Percentiles rank a stretch among this genome's conserved stretches.
Evolutionary conservation across 2,888 invertebrate species (phyloP).

Genomic region (Melanophora roralis): DNA sequence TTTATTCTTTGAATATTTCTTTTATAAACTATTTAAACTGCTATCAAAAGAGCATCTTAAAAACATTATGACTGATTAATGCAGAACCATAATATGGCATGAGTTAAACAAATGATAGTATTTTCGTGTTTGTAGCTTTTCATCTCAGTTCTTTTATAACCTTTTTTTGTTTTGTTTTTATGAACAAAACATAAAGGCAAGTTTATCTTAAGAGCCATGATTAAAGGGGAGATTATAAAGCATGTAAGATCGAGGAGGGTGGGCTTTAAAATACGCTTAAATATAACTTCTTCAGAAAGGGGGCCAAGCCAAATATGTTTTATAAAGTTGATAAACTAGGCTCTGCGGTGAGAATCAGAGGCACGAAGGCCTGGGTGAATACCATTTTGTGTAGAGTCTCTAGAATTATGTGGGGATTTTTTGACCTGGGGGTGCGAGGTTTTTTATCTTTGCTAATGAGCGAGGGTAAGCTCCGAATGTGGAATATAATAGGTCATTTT

Average conservation of each 20-base stretch:
- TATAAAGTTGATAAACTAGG: no score
- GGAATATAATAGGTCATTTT: no score
- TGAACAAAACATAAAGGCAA: slow-evolving; percentile 13
- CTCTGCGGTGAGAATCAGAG: no score
- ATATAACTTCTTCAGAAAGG: no score
- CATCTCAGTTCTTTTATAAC: neutral
- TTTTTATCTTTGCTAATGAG: no score
- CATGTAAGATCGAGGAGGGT: no score
- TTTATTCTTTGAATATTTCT: slow-evolving; percentile 45
- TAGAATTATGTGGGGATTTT: no score
- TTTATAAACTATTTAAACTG: slow-evolving; percentile 65
- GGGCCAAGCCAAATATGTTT: no score
- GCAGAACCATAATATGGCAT: slow-evolving; percentile 66
- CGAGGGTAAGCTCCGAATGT: no score
- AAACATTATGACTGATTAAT: slow-evolving; percentile 69
- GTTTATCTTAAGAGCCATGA: slow-evolving; percentile 23
- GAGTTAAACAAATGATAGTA: slow-evolving; percentile 52
- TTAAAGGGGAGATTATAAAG: neutral
- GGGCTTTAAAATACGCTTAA: neutral
- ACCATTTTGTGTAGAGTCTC: no score
- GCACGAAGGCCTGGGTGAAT: no score
- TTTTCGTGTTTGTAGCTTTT: neutral
- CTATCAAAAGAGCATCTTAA: slow-evolving; percentile 47
- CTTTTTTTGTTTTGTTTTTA: neutral
- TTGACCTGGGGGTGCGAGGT: no score